These are phyloP conservation scores for Cyrtodaria siliqua DNA, from an alignment of 2,888 invertebrate species.

Conservation along the genomic window DNA sequence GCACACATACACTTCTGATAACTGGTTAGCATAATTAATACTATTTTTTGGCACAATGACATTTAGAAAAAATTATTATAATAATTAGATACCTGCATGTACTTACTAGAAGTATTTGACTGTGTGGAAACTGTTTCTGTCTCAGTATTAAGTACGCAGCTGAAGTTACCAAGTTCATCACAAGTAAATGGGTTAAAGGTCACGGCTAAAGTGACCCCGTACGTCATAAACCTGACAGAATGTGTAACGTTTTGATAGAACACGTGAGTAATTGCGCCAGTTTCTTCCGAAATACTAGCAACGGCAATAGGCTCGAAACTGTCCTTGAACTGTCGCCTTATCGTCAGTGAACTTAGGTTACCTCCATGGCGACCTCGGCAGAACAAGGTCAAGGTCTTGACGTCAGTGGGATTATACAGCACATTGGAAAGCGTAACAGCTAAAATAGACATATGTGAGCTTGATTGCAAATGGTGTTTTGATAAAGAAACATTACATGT, in stretches of 20 bases:
- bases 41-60: no score
- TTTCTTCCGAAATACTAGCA: slow-evolving; percentile 7
- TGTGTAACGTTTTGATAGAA: slow-evolving; percentile 48
- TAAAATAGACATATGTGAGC: slow-evolving; percentile 18
- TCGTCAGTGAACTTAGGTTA: slow-evolving; percentile 35
- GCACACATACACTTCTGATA: no score
- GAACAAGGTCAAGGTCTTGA: slow-evolving; percentile 36
- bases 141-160: slow-evolving; percentile 50
- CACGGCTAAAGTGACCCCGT: slow-evolving; percentile 38
- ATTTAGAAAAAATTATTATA: no score
- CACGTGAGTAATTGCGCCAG: slow-evolving; percentile 24
- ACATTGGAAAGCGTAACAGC: slow-evolving; percentile 44
- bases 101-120: slow-evolving; percentile 52
- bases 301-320: slow-evolving; percentile 55
- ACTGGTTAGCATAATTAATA: no score
- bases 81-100: no score
- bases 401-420: slow-evolving; percentile 42
- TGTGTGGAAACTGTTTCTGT: slow-evolving; percentile 11
- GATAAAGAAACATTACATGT: no score
- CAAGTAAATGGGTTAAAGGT: slow-evolving; percentile 54
- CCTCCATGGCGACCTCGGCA: slow-evolving; percentile 52
- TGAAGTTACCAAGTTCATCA: slow-evolving; percentile 54
- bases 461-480: no score
- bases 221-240: slow-evolving; percentile 18
- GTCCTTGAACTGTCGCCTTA: slow-evolving; percentile 54